Evolutionary conservation across 2,888 invertebrate genomes (phyloP), one percentile per base, ranked within the genome.

Genomic region (Frankliniella fusca): DNA sequence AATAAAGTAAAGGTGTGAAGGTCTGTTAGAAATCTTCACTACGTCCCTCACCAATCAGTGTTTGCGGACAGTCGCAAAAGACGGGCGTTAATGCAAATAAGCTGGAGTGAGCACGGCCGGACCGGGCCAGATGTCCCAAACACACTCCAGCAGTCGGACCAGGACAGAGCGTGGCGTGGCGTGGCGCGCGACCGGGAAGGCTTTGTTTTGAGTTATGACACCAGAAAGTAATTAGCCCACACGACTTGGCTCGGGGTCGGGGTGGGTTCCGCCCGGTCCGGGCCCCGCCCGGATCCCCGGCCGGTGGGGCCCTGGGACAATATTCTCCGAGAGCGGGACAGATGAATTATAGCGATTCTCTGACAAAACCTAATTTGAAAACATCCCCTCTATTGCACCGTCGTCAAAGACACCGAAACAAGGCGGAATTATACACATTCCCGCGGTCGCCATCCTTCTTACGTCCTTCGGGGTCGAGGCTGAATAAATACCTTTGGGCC

Each of bases 351-450:
- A 76, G 70, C 70, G 70, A 76, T 27, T 76, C 70, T 27, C 70
- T n/a, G 70, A 76, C 70, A 76, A 23, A 76, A 76, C 70, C 70
- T 76, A 76, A 76, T 76, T 76, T 76, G 70, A 76, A 76, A 76
- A 76, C 70, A 76, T 76, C 70, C 38, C 70, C 70, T 76, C 70
- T 76, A 76, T 76, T 23, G 70, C 27, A 27, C 70, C 70, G 70
- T n/a, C 54, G 61, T 76, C 70, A 76, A 76, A 76, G 70, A 76
- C 70, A 76, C 70, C 70, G 70, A 76, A 76, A 76, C 70, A 76
- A 76, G 23, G 70, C 27, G 70, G 27, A 76, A 76, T 76, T 76
- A 76, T 76, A 76, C 15, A 54, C 10, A 23, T 27, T 27, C 70
- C 12, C 27, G 70, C 27, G 70, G 70, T 76, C 27, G 70, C 27